These are phyloP conservation scores for Melitaea cinxia DNA, from an alignment of 1,140 invertebrate species.

Conservation along the genomic window DNA sequence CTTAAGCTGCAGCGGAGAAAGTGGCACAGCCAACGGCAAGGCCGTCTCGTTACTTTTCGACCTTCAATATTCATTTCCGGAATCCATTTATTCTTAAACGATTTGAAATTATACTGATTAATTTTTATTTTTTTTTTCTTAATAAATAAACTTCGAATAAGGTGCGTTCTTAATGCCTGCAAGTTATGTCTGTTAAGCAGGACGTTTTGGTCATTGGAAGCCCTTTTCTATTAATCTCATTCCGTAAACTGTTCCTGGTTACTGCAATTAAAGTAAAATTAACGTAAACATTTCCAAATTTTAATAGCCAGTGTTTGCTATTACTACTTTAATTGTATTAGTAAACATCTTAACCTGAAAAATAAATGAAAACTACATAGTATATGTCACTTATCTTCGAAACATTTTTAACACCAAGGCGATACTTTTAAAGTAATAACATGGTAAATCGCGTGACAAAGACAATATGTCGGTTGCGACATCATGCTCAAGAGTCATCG, in stretches of 20 bases:
- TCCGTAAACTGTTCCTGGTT: constrained; percentile 15
- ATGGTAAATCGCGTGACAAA: constrained; percentile 52
- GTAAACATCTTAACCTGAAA: neutral
- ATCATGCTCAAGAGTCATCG: constrained; percentile 40
- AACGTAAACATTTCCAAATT: neutral
- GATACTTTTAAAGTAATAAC: constrained; percentile 19
- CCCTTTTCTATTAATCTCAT: constrained; percentile 23
- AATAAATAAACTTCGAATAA: constrained; percentile 31
- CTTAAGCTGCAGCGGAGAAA: constrained; percentile 56
- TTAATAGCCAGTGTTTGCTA: neutral
- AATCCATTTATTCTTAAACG: constrained; percentile 32
- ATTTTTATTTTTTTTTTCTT: no score
- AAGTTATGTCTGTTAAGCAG: constrained; percentile 20
- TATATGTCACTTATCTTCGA: constrained; percentile 9
- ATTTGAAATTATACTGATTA: constrained; percentile 28
- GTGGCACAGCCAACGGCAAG: constrained; percentile 70
- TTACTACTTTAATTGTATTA: neutral
- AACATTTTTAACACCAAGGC: constrained; percentile 23
- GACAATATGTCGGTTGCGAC: constrained; percentile 52
- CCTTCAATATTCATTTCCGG: constrained; percentile 64
- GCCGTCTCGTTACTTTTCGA: constrained; percentile 60
- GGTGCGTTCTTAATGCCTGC: constrained; percentile 18
- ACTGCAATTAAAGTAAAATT: neutral
- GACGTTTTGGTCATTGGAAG: constrained; percentile 24
- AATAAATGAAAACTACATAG: neutral